phyloP scores from a whole-genome alignment of 2,888 invertebrate species.

The Periphyllus acericola region DNA sequence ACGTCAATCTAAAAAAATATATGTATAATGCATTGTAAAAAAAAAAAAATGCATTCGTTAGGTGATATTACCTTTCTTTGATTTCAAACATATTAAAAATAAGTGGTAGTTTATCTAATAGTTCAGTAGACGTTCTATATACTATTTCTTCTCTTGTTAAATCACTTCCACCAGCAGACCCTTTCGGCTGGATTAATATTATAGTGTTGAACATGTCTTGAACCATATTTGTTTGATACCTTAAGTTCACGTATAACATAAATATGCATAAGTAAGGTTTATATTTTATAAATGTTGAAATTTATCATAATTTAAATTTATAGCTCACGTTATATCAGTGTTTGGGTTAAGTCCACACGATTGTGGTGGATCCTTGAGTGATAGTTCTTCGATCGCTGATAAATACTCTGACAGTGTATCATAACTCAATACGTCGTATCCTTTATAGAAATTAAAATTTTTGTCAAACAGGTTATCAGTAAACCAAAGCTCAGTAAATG shows the following conservation, averaged over 20 bases:
- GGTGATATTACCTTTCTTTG: conserved; percentile 66
- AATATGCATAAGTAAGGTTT: too few species aligned
- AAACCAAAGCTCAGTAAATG: conserved; percentile 92
- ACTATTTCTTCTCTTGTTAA: conserved; percentile 94
- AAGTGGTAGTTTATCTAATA: conserved; percentile 85
- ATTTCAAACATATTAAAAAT: conserved; percentile 88
- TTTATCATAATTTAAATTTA: not conserved
- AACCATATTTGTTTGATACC: conserved; percentile 92
- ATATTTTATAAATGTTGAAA: not conserved
- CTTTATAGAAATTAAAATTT: conserved; percentile 92
- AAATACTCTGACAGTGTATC: conserved; percentile 4
- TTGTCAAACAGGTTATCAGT: conserved; percentile 86
- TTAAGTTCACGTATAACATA: conserved; percentile 64
- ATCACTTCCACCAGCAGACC: conserved; percentile 88
- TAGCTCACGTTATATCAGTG: conserved; percentile 88
- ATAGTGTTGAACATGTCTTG: conserved; percentile 93
- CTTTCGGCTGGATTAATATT: conserved; percentile 94
- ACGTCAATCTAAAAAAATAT: conserved; percentile 62
- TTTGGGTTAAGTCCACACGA: conserved; percentile 95
- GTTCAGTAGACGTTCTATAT: conserved; percentile 90
- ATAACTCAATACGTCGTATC: conserved; percentile 78
- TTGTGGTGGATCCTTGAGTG: conserved; percentile 89
- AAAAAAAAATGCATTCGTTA: too few species aligned
- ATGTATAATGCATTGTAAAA: not conserved
- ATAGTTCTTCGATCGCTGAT: conserved; percentile 78